Base-by-base conservation (phyloP, 2,888 invertebrate genomes). In the Brachyopa scutellaris region DNA sequence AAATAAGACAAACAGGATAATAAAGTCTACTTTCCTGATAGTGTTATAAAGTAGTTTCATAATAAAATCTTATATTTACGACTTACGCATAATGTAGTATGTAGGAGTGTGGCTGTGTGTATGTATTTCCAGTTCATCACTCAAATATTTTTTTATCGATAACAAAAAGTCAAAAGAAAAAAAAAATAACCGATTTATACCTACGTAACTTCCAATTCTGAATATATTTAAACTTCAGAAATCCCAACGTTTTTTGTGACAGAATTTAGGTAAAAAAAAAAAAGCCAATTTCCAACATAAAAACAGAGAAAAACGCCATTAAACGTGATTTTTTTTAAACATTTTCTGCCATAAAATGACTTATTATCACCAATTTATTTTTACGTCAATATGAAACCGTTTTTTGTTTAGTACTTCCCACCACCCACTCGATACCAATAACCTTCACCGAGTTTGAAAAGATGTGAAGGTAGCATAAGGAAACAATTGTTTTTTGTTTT, bases 321-420 rank as follows among this genome's bases (percentile, higher is more conserved):
- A 72, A 72, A 61, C 62, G 38, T 62, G 61, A 72, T 72, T 62
- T 42, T 61, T n/a, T n/a, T 72, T 36, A 40, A 53, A 51, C 47
- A 62, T 62, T 72, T 72, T 62, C 31, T 7, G 15, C 31, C 33
- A 72, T 72, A 53, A 62, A 72, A 72, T 72, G 40, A 62, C 62
- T 62, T 72, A 72, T 72, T 72, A 72, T 62, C 61, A 42, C 62
- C 61, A 42, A 72, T 72, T 72, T 53, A 72, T 72, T 61, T 72
- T 72, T 53, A 72, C 40, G 53, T 62, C 70, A 61, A 61, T 72
- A 72, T 29, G 53, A 53, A 53, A 62, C 33, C 62, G 45, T 45
- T 42, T 33, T 51, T 62, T n/a, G n/a, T n/a, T 62, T 72, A 61
- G 33, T 53, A 19, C 61, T 11, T 33, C 15, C 19, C 42, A 33